Evolutionary conservation across 2,888 invertebrate genomes (phyloP), one percentile per base, ranked within the genome.

Genomic region (Melipona beecheii): DNA sequence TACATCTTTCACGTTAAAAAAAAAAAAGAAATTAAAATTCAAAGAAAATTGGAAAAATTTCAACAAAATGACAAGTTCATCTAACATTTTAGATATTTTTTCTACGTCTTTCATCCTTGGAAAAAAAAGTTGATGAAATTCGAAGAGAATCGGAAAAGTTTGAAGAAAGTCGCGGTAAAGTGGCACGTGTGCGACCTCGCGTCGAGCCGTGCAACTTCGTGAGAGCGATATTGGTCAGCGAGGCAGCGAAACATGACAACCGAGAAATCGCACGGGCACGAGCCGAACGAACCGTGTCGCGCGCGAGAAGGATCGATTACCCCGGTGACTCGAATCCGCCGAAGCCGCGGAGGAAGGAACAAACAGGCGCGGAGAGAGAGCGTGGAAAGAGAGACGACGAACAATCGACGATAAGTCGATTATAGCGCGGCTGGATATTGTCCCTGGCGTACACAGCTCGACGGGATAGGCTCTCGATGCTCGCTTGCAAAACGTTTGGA

Each of bases 391-490:
- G 4, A 36, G 60, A 66, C n/a, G 27, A 49, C 54, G 52, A 27
- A 50, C 74, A 68, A 82, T 84, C 81, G 68, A 27, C 77, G 86
- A 77, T 72, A 75, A 87, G 79, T 86, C 86, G 88, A 83, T 84
- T 78, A 80, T 69, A 81, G 81, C 78, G 74, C 80, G 64, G 68
- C 64, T 78, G 69, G 75, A 86, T 88, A 81, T 83, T 78, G 84
- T 88, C 87, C 43, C 43, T 66, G 27, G 27, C 27, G 27, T 27
- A 27, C 27, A 27, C 27, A 27, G 27, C 27, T 27, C 27, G 27
- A 1, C 27, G 27, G 27, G 88, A 84, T 86, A 86, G 82, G 78
- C 75, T 27, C 56, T 27, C 56, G 65, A 77, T 60, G 72, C 71
- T 56, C 54, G 70, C 77, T 78, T 11, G 81, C 83, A 77, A 84